Percentiles rank a stretch among this genome's conserved stretches.
Conservation (phyloP, 2,113 vertebrate genomes). For the Phrynosoma platyrhinos region DNA sequence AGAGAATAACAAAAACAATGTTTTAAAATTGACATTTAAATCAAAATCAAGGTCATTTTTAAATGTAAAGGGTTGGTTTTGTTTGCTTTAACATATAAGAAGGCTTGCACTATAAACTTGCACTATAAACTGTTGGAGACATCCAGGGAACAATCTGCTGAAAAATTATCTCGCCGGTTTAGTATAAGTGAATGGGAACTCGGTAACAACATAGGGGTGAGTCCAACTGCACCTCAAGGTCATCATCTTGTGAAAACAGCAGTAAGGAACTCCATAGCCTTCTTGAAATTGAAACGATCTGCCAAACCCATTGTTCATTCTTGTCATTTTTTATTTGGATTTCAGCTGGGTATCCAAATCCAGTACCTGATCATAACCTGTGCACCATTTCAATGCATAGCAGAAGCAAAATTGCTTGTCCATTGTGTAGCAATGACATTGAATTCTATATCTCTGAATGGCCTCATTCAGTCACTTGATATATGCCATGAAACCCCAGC, state of each 20-base stretch:
- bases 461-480: not conserved
- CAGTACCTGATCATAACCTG: not conserved
- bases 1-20: not conserved
- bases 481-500: not conserved
- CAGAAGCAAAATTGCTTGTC: not conserved
- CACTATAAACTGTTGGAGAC: not conserved
- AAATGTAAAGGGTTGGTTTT: constrained; percentile 35
- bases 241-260: not conserved
- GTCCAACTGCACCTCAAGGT: not conserved
- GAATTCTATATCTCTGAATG: not conserved
- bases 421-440: not conserved
- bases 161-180: not conserved
- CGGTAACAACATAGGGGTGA: not conserved
- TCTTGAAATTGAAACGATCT: not conserved
- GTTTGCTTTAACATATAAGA: not conserved
- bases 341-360: not conserved
- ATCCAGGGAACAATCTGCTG: too few species aligned
- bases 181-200: not conserved
- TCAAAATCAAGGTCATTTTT: constrained; percentile 10
- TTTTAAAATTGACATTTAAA: constrained; percentile 40
- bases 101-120: not conserved
- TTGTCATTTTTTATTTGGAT: not conserved
- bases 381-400: not conserved
- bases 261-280: not conserved
- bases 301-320: not conserved